Conservation (phyloP, 2,113 vertebrate genomes). For the Myodes glareolus region DNA sequence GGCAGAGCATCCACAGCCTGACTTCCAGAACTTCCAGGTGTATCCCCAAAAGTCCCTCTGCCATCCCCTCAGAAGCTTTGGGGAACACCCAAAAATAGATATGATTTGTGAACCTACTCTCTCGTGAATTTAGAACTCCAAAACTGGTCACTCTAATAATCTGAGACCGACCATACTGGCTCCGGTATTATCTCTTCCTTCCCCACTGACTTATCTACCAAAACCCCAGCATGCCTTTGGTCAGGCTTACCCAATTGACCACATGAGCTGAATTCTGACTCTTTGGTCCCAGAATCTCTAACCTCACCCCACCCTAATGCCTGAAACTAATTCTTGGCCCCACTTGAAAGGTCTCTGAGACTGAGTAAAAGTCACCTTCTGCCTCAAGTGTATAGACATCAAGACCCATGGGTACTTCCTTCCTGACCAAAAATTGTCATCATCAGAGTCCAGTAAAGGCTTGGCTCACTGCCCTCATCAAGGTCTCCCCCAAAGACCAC, state of each 20-base stretch:
- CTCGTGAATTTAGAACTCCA: not conserved
- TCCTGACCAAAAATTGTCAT: constrained; percentile 63
- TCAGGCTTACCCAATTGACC: constrained; percentile 50
- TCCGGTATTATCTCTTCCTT: not conserved
- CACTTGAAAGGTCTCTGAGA: constrained; percentile 67
- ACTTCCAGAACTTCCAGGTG: not conserved
- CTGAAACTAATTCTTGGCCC: constrained; percentile 71
- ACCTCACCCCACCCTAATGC: constrained; percentile 59
- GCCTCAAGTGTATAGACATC: constrained; percentile 54
- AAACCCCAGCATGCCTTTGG: constrained; percentile 14
- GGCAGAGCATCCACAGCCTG: not conserved
- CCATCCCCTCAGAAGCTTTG: not conserved
- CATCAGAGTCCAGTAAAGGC: constrained; percentile 46
- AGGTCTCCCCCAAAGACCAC: constrained; percentile 26
- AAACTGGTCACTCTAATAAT: not conserved
- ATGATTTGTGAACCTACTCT: not conserved
- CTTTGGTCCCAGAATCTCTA: constrained; percentile 47
- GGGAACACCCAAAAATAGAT: not conserved
- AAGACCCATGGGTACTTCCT: constrained; percentile 58
- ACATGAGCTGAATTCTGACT: constrained; percentile 54
- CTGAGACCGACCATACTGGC: not conserved
- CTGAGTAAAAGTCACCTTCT: constrained; percentile 66
- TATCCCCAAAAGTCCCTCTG: not conserved
- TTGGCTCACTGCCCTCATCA: constrained; percentile 56
- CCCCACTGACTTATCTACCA: constrained; percentile 14